Base-by-base conservation (phyloP, 2,888 invertebrate genomes). In the Augiades crinisus region DNA sequence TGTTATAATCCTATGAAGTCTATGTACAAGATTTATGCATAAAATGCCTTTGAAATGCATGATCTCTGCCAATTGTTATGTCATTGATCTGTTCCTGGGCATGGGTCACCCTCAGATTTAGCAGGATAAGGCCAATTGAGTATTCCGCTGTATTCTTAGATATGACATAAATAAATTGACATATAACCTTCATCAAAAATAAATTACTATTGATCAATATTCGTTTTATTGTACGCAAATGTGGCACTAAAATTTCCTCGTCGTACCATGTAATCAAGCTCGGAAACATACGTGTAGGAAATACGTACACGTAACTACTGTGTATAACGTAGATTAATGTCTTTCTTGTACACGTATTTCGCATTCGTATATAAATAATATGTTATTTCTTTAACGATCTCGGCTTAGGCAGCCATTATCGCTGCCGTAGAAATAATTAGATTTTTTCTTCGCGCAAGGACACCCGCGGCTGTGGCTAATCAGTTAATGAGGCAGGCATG, bases 401-500 rank as follows among this genome's bases (percentile, higher is more conserved):
- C 36, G 41, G 50, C 43, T 50, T 43, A 41, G 50, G 24, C 24
- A 27, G 40, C 34, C 43, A 50, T 50, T 50, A 50, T 50, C 34
- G 27, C 33, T 19, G 33, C 44, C 45, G 56, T 56, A 59, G 59
- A 55, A 53, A 54, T 54, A 47, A 60, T 65, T 58, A 54, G 57
- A 63, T 65, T 65, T 63, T 63, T 58, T 58, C 54, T 17, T 36
- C 40, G 50, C 36, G 50, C 36, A 50, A 60, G 55, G 57, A 56
- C 61, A 61, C 62, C 58, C 61, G 60, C 58, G 36, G 34, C 57
- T 59, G 53, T 62, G 41, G 61, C 61, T 74, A 72, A 77, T 78
- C 71, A 70, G 70, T 70, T 72, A 73, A 74, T 72, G 72, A 75
- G 70, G 60, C 57, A 55, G 64, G 67, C 77, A 78, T 76, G 74